A percentile compares a stretch with the other conserved stretches of the same genome.
phyloP scores from a whole-genome alignment of 1,140 invertebrate genomes.

The Nebria ingens region DNA sequence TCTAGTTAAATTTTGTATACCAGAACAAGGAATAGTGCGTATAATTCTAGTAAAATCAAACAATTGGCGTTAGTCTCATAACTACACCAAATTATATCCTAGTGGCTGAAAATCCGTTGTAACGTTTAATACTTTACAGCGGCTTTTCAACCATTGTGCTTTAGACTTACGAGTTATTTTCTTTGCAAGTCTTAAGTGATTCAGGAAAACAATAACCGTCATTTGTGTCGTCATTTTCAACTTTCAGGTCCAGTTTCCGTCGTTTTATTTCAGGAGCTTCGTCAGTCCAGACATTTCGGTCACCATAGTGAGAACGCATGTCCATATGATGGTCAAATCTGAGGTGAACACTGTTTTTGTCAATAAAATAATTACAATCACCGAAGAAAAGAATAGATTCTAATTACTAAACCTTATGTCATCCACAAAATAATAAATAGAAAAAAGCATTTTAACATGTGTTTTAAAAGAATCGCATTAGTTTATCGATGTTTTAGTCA shows the following conservation, averaged over 20 bases:
- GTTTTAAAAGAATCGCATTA: too few species aligned
- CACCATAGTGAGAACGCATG: constrained; percentile 5
- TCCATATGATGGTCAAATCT: constrained; percentile 30
- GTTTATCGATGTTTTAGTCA: too few species aligned
- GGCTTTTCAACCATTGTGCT: neutral
- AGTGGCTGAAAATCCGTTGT: too few species aligned
- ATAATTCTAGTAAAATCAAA: constrained; percentile 26
- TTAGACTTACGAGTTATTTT: constrained; percentile 29
- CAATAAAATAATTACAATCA: constrained; percentile 8
- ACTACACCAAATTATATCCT: too few species aligned
- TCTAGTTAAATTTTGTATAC: constrained; percentile 25
- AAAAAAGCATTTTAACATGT: neutral
- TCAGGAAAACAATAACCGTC: constrained; percentile 35
- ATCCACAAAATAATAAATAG: too few species aligned
- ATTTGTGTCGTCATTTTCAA: constrained; percentile 58
- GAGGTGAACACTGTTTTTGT: constrained; percentile 24
- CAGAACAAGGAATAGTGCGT: constrained; percentile 25
- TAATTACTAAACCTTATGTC: constrained; percentile 11
- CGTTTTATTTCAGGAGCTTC: constrained; percentile 43
- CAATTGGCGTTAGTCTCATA: too few species aligned
- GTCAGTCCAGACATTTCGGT: constrained; percentile 20
- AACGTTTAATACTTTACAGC: too few species aligned
- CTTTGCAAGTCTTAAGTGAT: constrained; percentile 25
- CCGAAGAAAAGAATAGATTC: constrained; percentile 18
- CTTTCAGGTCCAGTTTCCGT: constrained; percentile 49